phyloP scores from a whole-genome alignment of 2,888 invertebrate genomes.

The Lasius platythorax region DNA sequence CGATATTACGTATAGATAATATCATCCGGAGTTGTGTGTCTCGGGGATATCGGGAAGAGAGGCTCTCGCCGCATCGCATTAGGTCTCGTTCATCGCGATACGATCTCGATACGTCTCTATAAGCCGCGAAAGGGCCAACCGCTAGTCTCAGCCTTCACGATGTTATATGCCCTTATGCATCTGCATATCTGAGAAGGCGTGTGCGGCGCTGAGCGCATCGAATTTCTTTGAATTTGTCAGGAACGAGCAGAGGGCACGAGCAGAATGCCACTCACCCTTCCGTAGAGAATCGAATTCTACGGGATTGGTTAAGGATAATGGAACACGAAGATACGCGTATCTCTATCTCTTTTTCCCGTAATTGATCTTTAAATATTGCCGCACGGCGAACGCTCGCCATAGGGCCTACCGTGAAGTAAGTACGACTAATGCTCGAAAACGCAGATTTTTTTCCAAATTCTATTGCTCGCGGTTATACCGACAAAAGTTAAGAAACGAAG shows the following conservation, averaged over 20 bases:
- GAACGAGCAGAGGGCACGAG: neutral
- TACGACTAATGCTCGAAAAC: constrained; percentile 9
- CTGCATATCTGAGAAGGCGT: constrained; percentile 7
- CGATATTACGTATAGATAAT: constrained; percentile 68
- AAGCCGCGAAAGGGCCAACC: constrained; percentile 60
- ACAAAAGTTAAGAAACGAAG: neutral
- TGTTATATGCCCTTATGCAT: constrained; percentile 2
- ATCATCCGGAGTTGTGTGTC: constrained; percentile 67
- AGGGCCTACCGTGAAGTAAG: neutral
- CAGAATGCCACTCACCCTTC: constrained; percentile 2
- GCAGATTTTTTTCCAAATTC: constrained; percentile 6
- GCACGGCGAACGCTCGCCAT: constrained; percentile 9
- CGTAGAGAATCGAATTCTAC: constrained; percentile 23
- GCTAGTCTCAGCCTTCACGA: constrained; percentile 40
- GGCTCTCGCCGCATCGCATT: constrained; percentile 68
- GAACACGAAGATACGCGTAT: neutral
- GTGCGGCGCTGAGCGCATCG: constrained; percentile 16
- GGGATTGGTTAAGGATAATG: constrained; percentile 6
- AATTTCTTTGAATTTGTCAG: constrained; percentile 25
- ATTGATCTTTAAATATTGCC: constrained; percentile 30
- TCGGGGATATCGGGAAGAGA: constrained; percentile 69
- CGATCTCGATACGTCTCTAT: constrained; percentile 76
- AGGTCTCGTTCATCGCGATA: constrained; percentile 71
- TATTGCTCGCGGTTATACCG: neutral
- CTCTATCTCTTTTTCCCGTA: neutral